Conservation (phyloP, 2,113 vertebrate genomes). For the Perca flavescens region DNA sequence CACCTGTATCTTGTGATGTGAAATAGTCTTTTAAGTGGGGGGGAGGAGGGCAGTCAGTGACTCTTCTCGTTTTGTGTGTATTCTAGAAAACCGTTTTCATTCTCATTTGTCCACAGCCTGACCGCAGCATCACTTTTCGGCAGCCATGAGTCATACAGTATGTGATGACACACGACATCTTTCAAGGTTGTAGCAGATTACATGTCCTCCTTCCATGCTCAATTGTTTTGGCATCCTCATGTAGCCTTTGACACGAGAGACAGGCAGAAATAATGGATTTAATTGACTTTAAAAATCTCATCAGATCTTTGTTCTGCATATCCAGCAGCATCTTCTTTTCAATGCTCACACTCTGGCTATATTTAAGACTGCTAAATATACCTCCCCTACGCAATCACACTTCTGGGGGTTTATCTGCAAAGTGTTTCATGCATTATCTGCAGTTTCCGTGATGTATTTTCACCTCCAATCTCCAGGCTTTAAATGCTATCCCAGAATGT, state of each 20-base stretch:
- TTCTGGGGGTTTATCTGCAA: not conserved
- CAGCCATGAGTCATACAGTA: not conserved
- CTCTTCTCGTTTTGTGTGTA: too few species aligned
- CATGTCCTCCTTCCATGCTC: constrained; percentile 42
- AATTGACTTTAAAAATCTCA: constrained; percentile 67
- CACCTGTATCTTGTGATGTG: too few species aligned
- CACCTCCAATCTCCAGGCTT: too few species aligned
- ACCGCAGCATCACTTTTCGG: not conserved
- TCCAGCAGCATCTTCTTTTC: constrained; percentile 26
- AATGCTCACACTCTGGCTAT: not conserved
- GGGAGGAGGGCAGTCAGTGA: too few species aligned
- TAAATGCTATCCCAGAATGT: too few species aligned
- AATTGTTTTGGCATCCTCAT: constrained; percentile 64
- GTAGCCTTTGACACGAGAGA: constrained; percentile 60
- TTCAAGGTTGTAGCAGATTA: constrained; percentile 34
- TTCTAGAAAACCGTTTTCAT: not conserved
- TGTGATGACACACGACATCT: not conserved
- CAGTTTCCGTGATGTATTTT: too few species aligned
- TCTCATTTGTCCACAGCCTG: not conserved
- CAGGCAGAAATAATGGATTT: constrained; percentile 65
- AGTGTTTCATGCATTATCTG: not conserved
- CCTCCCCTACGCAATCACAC: not conserved
- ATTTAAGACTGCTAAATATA: not conserved
- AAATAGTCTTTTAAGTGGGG: too few species aligned
- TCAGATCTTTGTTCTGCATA: constrained; percentile 54